Evolutionary conservation across 2,888 invertebrate genomes (phyloP), one percentile per base, ranked within the genome.

Genomic region (Callosobruchus maculatus): DNA sequence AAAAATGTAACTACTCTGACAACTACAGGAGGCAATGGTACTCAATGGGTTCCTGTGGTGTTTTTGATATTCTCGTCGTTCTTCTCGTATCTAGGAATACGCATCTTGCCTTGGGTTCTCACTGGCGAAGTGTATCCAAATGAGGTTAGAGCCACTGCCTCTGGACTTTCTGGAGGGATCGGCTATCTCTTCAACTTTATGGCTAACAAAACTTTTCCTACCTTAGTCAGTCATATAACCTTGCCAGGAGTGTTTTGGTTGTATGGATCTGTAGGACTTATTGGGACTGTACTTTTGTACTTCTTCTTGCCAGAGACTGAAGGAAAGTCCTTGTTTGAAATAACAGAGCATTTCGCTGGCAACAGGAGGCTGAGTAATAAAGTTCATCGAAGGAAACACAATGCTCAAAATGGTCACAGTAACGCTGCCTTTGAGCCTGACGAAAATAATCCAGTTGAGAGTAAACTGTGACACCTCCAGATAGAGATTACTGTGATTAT

Each of bases 281-380:
- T 90, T 0, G 95, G 94, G 0, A 88, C 91, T n/a, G 76, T 91
- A 2, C 85, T 91, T 9, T 87, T 95, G 49, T 94, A 92, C 83
- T 92, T 92, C 76, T 87, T 91, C 49, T 85, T 96, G 74, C 95
- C 95, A 0, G 96, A 96, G 88, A 96, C 96, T 0, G 95, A 95
- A 85, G 94, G 95, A 0, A 91, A 94, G 81, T 91, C 91, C 0
- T 85, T 95, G 68, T 88, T 89, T 73, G 93, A 94, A 79, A 93
- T 94, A 71, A 91, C 92, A 80, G 90, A 91, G 75, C 93, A 93
- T 84, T 94, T 91, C 80, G 89, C 91, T 0, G 92, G 93, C 0
- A 84, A 89, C 26, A 88, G 87, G 70, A 90, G 87, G 78, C 82
- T 91, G 21, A 85, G 84, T 2, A 90, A 90, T 77, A 81, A 86